A percentile compares a stretch with the other conserved stretches of the same genome.
These are phyloP conservation scores for Drosophila anomelani DNA, from an alignment of 2,888 invertebrate genomes.

Conservation along the genomic window DNA sequence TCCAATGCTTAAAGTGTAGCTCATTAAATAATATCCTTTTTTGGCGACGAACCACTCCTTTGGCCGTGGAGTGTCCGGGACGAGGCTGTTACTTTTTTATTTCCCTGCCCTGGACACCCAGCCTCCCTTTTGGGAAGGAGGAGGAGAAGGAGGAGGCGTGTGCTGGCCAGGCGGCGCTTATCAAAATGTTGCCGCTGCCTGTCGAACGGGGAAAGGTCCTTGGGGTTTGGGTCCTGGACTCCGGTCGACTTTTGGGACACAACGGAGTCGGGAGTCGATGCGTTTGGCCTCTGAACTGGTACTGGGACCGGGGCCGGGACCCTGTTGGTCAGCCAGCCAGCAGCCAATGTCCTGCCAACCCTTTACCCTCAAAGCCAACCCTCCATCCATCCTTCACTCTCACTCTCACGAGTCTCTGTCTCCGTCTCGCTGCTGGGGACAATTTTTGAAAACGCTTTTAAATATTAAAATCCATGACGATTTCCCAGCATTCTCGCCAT, in stretches of 20 bases:
- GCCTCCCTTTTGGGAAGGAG: not conserved
- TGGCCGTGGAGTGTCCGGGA: conserved; percentile 22
- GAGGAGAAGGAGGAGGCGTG: not conserved
- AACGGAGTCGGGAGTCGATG: conserved; percentile 57
- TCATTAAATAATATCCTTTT: conserved; percentile 83
- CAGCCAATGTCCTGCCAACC: conserved; percentile 64
- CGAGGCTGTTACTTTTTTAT: conserved; percentile 46
- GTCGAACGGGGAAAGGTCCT: conserved; percentile 63
- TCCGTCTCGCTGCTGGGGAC: conserved; percentile 41
- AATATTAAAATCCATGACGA: conserved; percentile 84
- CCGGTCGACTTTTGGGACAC: conserved; percentile 51
- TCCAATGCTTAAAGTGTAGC: conserved; percentile 78
- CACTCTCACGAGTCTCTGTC: not conserved
- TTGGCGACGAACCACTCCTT: conserved; percentile 49
- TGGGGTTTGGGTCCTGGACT: conserved; percentile 4
- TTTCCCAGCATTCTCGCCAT: conserved; percentile 77
- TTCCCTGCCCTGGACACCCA: conserved; percentile 9
- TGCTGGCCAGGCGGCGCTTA: conserved; percentile 59
- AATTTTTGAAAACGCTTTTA: conserved; percentile 81
- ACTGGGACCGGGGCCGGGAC: conserved; percentile 13
- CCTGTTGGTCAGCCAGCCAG: conserved; percentile 59
- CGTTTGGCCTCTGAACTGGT: conserved; percentile 78
- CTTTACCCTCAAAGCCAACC: not conserved
- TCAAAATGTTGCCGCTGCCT: conserved; percentile 76
- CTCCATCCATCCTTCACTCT: not conserved